Percentiles rank a stretch among this genome's conserved stretches.
Evolutionary conservation across 2,888 invertebrate genomes (phyloP).

Genomic region (Apotomis turbidana): DNA sequence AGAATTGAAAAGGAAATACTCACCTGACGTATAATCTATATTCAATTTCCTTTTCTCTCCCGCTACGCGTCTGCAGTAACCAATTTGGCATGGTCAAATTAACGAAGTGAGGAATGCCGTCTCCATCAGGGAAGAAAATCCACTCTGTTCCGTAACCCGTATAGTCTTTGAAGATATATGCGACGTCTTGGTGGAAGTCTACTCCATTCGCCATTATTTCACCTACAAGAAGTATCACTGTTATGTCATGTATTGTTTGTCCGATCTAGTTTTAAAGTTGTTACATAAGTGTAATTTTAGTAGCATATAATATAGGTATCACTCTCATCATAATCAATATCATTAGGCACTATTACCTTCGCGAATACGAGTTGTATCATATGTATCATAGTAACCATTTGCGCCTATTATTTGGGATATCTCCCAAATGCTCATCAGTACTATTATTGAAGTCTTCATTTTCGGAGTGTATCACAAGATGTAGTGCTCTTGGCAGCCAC

Average conservation of each 20-base stretch:
- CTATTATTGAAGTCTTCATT: not conserved
- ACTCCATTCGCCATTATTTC: constrained; percentile 4
- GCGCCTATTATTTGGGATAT: constrained; percentile 3
- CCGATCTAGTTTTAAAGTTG: not conserved
- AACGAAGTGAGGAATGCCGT: constrained; percentile 61
- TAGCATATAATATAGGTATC: not conserved
- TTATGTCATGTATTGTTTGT: not conserved
- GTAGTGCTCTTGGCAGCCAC: not conserved
- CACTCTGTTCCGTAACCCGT: constrained; percentile 70
- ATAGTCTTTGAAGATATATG: constrained; percentile 31
- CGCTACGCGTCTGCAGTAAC: constrained; percentile 3
- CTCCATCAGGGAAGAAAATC: constrained; percentile 74
- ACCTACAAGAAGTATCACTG: constrained; percentile 8
- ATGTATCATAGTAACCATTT: not conserved
- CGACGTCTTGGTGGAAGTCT: constrained; percentile 9
- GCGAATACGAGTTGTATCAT: not conserved
- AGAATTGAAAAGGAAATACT: not conserved
- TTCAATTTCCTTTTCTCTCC: constrained; percentile 51
- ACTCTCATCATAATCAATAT: not conserved
- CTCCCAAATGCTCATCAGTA: not conserved
- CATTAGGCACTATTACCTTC: constrained; percentile 4
- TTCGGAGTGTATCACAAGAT: not conserved
- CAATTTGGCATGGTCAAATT: constrained; percentile 50
- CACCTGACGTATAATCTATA: constrained; percentile 72
- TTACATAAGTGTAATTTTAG: not conserved